Evolutionary conservation across 1,140 invertebrate genomes (phyloP), one percentile per base, ranked within the genome.

Genomic region (Halyomorpha halys): DNA sequence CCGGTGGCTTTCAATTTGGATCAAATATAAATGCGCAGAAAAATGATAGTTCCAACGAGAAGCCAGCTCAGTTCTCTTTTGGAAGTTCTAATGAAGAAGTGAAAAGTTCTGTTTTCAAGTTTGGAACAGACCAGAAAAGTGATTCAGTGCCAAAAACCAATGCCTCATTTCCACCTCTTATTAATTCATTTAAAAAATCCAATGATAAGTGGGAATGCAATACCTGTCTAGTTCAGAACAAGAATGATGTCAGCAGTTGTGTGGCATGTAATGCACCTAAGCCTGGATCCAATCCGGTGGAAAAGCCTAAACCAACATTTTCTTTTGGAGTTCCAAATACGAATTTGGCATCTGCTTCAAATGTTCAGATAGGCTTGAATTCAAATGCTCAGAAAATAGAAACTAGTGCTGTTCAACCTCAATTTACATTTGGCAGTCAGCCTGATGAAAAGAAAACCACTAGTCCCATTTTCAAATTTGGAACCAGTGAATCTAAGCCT

Each of bases 181-280:
- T 56, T 16, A 56, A 56, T 56, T 56, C 53, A 16, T 23, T 79
- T 70, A 79, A 79, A 66, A 74, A 77, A 66, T 71, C 74, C 11
- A 69, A 75, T 68, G 76, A 77, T 44, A 67, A 76, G 63, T 86
- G 83, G 83, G 77, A 74, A 65, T 86, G 84, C 72, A 75, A 78
- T 45, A 72, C 74, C 14, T 86, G 84, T 68, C 78, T 82, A 76
- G 67, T 85, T 8, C 73, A 73, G 63, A 86, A 86, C 69, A 79
- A 81, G 45, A 65, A 69, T 23, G 74, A 74, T 34, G 72, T 70
- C 25, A 73, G 66, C 1, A 79, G 80, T 68, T 86, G 83, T 72
- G 59, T 61, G n/a, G 54, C 64, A 27, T 65, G 64, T 44, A 15
- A 15, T n/a, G 25, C 59, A 1, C 18, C n/a, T 23, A 61, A 61